Evolutionary conservation across 1,140 invertebrate genomes (phyloP).

Genomic region (Delia radicum): DNA sequence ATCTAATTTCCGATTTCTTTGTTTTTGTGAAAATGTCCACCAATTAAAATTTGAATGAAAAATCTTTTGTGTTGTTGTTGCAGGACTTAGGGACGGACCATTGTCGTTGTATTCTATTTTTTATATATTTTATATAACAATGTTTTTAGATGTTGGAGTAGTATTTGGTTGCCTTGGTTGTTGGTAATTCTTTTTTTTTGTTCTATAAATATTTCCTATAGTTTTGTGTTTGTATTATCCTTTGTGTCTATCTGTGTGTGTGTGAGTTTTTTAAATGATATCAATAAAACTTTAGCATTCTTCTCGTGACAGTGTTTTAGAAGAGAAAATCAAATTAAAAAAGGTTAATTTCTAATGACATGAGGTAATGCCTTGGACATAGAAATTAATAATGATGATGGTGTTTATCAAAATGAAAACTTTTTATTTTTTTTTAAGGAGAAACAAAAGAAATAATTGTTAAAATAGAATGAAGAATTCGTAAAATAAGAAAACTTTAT

Average conservation of each 20-base stretch:
- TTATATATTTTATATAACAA: no score
- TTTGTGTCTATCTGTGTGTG: background rate
- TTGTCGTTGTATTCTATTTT: background rate
- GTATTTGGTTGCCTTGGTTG: background rate
- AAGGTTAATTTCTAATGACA: constrained; percentile 21
- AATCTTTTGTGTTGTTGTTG: constrained; percentile 39
- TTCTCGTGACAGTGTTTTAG: background rate
- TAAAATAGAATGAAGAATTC: no score
- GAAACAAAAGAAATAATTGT: no score
- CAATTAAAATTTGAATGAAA: constrained; percentile 57
- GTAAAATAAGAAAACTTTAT: background rate
- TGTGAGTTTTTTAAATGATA: background rate
- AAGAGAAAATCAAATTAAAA: constrained; percentile 20
- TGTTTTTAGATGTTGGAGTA: background rate
- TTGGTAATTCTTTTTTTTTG: background rate
- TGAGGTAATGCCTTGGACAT: constrained; percentile 18
- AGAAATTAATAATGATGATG: constrained; percentile 6
- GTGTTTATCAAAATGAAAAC: no score
- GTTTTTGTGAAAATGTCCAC: constrained; percentile 49
- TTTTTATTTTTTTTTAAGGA: background rate
- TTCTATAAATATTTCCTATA: background rate
- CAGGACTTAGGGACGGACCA: background rate
- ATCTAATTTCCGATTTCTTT: constrained; percentile 37
- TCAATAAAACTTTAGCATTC: constrained; percentile 10
- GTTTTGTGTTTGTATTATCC: background rate